A percentile compares a stretch with the other conserved stretches of the same genome.
phyloP scores from a whole-genome alignment of 2,113 vertebrate genomes.

The Pseudorasbora parva region DNA sequence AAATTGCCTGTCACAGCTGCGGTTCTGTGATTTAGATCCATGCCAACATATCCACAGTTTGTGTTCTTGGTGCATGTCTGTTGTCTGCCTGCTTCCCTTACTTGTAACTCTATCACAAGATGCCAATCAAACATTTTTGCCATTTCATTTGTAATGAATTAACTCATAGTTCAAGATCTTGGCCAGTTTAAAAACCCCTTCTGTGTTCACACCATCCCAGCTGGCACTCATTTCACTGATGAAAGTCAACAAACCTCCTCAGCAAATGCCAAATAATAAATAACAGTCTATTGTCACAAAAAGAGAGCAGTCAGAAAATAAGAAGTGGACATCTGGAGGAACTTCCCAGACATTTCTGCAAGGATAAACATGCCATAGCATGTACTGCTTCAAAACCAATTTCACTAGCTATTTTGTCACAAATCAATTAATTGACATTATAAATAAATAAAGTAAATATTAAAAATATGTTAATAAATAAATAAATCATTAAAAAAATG shows the following conservation, averaged over 20 bases:
- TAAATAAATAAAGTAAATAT: not conserved
- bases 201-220: slow-evolving; percentile 17
- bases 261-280: slow-evolving; percentile 33
- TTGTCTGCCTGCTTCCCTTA: not conserved
- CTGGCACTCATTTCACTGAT: slow-evolving; percentile 10
- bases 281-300: not conserved
- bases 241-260: slow-evolving; percentile 5
- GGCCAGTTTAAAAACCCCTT: slow-evolving; percentile 14
- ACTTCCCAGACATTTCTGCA: slow-evolving; percentile 11
- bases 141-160: slow-evolving; percentile 4
- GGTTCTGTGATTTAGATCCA: slow-evolving; percentile 1
- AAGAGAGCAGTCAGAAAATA: slow-evolving; percentile 3
- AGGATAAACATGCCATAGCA: not conserved
- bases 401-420: not conserved
- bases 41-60: not conserved
- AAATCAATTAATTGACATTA: not conserved
- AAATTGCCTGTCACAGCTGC: slow-evolving; percentile 5
- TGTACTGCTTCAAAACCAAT: not conserved
- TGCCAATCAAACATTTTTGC: slow-evolving; percentile 26
- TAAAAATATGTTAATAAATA: too few species aligned
- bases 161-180: slow-evolving; percentile 17
- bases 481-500: too few species aligned
- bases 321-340: not conserved
- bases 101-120: slow-evolving; percentile 18
- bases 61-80: not conserved